These are phyloP conservation scores for Penaeus vannamei DNA, from an alignment of 1,140 invertebrate genomes.

Conservation along the genomic window DNA sequence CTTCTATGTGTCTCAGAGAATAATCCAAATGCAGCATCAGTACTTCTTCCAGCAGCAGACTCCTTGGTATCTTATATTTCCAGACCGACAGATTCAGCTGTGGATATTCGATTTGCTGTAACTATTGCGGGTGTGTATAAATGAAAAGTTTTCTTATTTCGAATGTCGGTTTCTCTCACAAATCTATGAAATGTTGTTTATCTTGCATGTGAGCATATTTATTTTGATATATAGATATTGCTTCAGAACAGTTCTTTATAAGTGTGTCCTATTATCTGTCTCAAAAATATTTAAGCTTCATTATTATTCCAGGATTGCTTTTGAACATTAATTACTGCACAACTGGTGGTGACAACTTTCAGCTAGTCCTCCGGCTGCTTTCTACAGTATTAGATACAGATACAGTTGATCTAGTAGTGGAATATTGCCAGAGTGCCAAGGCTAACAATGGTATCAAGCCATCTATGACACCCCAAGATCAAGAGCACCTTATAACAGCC, in stretches of 20 bases:
- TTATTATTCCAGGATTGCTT: slow-evolving; percentile 70
- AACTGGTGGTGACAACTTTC: slow-evolving; percentile 69
- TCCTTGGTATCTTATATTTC: slow-evolving; percentile 36
- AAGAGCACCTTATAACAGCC: slow-evolving; percentile 74
- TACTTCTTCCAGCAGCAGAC: slow-evolving; percentile 32
- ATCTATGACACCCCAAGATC: slow-evolving; percentile 63
- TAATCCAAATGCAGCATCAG: slow-evolving; percentile 74
- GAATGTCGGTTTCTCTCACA: background rate
- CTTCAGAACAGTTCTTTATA: too few relatives aligned
- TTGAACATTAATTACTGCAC: slow-evolving; percentile 73
- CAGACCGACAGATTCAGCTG: slow-evolving; percentile 70
- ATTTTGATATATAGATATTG: background rate
- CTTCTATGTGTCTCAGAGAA: slow-evolving; percentile 80
- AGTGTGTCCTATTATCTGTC: too few relatives aligned
- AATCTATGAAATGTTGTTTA: background rate
- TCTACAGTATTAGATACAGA: slow-evolving; percentile 47
- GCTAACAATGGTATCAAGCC: background rate
- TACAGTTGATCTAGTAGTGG: slow-evolving; percentile 26
- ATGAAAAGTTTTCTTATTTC: background rate
- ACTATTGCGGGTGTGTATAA: slow-evolving; percentile 73
- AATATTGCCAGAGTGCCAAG: slow-evolving; percentile 36
- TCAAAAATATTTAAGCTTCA: background rate
- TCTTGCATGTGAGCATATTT: background rate
- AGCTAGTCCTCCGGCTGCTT: slow-evolving; percentile 72
- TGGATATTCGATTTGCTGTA: slow-evolving; percentile 75